phyloP scores from a whole-genome alignment of 2,888 invertebrate genomes.

The Patella ulyssiponensis region DNA sequence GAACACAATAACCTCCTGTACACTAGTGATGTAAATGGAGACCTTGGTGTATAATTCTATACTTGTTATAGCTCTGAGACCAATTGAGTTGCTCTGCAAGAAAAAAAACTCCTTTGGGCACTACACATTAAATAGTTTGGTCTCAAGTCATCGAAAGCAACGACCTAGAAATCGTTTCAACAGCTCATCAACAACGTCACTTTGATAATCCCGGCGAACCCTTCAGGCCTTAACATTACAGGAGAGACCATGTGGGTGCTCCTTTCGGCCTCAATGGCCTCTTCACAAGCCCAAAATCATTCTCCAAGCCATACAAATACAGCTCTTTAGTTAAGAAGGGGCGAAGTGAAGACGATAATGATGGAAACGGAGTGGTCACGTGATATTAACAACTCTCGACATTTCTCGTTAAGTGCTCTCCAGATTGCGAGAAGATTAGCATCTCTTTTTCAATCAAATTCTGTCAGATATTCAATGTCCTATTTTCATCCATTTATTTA shows the following conservation, averaged over 20 bases:
- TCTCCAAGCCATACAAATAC: constrained; percentile 29
- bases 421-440: constrained; percentile 15
- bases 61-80: not conserved
- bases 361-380: constrained; percentile 35
- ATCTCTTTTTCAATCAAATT: constrained; percentile 26
- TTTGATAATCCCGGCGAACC: not conserved
- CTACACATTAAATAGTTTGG: not conserved
- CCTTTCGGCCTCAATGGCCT: constrained; percentile 15
- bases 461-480: constrained; percentile 7
- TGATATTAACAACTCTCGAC: constrained; percentile 33
- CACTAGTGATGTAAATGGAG: too few relatives aligned
- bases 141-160: constrained; percentile 5
- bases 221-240: constrained; percentile 9
- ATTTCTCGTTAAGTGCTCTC: constrained; percentile 24
- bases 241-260: constrained; percentile 11
- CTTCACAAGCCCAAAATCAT: constrained; percentile 23
- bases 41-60: too few relatives aligned
- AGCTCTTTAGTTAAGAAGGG: constrained; percentile 28
- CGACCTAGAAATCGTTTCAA: constrained; percentile 12
- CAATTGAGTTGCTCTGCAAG: not conserved
- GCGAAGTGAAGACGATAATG: constrained; percentile 36
- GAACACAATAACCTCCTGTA: not conserved
- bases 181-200: not conserved
- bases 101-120: not conserved
- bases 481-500: constrained; percentile 1